A percentile compares a stretch with the other conserved stretches of the same genome.
Conservation (phyloP, 2,797 vertebrate species). For the Epinephelus malabaricus region DNA sequence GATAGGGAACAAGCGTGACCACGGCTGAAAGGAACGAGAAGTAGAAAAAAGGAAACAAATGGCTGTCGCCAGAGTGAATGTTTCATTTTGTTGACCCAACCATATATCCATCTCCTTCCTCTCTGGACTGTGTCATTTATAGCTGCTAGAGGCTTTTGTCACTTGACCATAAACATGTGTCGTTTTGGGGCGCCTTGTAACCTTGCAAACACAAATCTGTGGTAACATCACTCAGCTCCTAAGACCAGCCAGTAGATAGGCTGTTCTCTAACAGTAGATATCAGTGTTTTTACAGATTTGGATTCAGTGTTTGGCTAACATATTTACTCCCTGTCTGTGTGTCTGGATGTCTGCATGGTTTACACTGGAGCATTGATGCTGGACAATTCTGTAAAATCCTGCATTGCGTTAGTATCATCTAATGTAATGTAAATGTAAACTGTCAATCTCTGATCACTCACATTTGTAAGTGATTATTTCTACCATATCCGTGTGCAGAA, state of each 20-base stretch:
- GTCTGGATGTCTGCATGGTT: not conserved
- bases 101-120: no score
- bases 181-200: not conserved
- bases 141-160: not conserved
- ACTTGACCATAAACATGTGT: not conserved
- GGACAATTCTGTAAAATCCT: not conserved
- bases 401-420: no score
- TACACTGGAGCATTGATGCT: not conserved
- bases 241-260: not conserved
- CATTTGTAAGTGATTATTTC: not conserved
- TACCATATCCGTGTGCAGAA: not conserved
- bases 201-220: not conserved
- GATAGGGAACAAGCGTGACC: no score
- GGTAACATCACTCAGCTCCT: not conserved
- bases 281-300: not conserved
- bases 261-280: not conserved
- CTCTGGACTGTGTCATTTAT: no score
- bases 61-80: no score
- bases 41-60: no score
- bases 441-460: not conserved
- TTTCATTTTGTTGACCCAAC: no score
- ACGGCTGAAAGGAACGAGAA: no score
- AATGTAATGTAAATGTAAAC: no score
- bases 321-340: not conserved
- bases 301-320: not conserved